Conservation (phyloP, 23 tunicate genomes). For the Corella eumyota region DNA sequence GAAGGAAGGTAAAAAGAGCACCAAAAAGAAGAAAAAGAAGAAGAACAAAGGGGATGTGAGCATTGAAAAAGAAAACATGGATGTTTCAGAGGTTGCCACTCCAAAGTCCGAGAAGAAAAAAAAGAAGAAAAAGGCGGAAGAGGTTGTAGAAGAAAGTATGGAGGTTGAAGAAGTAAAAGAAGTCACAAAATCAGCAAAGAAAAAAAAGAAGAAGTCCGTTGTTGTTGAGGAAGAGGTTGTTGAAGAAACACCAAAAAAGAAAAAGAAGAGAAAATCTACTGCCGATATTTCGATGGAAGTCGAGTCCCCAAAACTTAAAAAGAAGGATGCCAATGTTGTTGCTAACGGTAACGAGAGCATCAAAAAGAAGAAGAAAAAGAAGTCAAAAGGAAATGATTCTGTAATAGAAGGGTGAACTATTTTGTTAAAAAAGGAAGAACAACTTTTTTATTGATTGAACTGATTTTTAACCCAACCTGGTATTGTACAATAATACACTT, state of each 20-base stretch:
- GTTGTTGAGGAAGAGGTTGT: slow-evolving; percentile 6
- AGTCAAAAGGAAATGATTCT: slow-evolving; percentile 1
- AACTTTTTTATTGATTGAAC: too few relatives aligned
- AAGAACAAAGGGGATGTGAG: slow-evolving; percentile 17
- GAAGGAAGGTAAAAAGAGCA: slow-evolving; percentile 1
- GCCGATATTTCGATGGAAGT: too few relatives aligned
- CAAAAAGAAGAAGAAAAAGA: slow-evolving; percentile 32
- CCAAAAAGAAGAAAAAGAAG: slow-evolving; percentile 45
- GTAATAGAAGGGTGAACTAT: too few relatives aligned
- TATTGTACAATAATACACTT: too few relatives aligned
- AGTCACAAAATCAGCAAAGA: slow-evolving; percentile 2
- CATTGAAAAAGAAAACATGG: too few relatives aligned
- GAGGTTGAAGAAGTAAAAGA: neutral
- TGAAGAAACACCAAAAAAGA: slow-evolving; percentile 2
- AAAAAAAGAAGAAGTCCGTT: slow-evolving; percentile 9
- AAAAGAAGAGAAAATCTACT: slow-evolving; percentile 29
- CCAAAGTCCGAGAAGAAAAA: slow-evolving; percentile 68
- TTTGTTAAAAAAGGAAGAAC: too few relatives aligned
- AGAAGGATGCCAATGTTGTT: neutral
- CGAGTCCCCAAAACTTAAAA: too few relatives aligned
- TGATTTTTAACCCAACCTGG: too few relatives aligned
- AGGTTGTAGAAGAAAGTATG: neutral
- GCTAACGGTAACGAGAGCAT: neutral
- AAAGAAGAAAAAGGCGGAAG: slow-evolving; percentile 23
- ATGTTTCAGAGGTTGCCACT: slow-evolving; percentile 13